These are phyloP conservation scores for Parnassius glacialis DNA, from an alignment of 2,888 invertebrate genomes.

Conservation along the genomic window DNA sequence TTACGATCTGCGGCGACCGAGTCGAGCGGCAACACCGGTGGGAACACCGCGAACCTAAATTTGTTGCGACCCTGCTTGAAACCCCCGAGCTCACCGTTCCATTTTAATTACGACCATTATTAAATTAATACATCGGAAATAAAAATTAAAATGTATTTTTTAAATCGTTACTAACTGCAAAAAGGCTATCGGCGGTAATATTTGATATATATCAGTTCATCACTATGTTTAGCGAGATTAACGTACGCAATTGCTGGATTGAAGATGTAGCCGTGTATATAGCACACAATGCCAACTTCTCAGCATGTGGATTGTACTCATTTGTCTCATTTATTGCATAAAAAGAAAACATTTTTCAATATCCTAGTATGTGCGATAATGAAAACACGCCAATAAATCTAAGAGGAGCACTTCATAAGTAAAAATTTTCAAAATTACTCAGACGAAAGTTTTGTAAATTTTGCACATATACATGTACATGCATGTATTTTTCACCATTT, in stretches of 20 bases:
- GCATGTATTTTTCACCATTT: constrained; percentile 34
- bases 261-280: no score
- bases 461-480: constrained; percentile 19
- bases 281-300: no score
- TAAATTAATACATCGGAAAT: background rate
- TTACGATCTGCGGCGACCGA: constrained; percentile 72
- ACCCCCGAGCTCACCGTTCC: background rate
- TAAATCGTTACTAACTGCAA: no score
- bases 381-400: constrained; percentile 24
- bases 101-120: constrained; percentile 12
- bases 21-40: constrained; percentile 22
- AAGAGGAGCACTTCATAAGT: constrained; percentile 25
- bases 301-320: no score
- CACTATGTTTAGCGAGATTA: no score
- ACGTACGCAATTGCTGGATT: no score
- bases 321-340: no score
- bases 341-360: constrained; percentile 1
- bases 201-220: no score
- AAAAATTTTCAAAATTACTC: constrained; percentile 25
- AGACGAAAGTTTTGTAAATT: constrained; percentile 23
- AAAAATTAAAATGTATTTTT: background rate
- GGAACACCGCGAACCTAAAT: background rate
- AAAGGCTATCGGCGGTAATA: no score
- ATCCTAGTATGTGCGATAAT: constrained; percentile 21
- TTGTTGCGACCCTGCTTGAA: constrained; percentile 5